Percentiles rank a stretch among this genome's conserved stretches.
These are phyloP conservation scores for Norana najaformis DNA, from an alignment of 2,888 invertebrate genomes.

Conservation along the genomic window DNA sequence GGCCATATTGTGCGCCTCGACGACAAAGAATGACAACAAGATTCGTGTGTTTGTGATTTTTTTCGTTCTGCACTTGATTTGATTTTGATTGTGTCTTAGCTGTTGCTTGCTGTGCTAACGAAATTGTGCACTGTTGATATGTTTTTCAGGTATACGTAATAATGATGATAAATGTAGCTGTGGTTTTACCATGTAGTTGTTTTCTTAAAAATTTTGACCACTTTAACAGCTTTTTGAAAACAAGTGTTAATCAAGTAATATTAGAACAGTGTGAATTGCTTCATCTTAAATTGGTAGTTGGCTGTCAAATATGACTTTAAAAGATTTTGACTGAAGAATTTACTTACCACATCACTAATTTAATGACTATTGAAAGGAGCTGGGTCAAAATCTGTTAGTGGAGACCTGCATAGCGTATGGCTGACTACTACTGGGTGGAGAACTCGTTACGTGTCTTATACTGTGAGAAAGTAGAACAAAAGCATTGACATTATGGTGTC, in stretches of 20 bases:
- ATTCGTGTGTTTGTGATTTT: neutral
- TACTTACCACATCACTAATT: too few species aligned
- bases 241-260: neutral
- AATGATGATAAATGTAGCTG: neutral
- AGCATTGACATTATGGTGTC: too few species aligned
- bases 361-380: too few species aligned
- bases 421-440: too few species aligned
- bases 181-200: neutral
- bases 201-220: neutral
- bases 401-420: neutral
- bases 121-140: neutral
- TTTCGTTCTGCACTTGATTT: conserved; percentile 4
- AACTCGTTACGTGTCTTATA: too few species aligned
- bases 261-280: neutral
- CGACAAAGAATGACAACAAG: neutral
- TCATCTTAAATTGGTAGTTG: neutral
- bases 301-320: neutral
- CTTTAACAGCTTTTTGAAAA: neutral
- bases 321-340: neutral
- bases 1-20: neutral
- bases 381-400: neutral
- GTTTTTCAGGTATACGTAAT: neutral
- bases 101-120: neutral
- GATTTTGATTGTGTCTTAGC: neutral
- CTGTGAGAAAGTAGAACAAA: too few species aligned